Conservation (phyloP, 2,888 invertebrate species). For the Iphiclides podalirius region DNA sequence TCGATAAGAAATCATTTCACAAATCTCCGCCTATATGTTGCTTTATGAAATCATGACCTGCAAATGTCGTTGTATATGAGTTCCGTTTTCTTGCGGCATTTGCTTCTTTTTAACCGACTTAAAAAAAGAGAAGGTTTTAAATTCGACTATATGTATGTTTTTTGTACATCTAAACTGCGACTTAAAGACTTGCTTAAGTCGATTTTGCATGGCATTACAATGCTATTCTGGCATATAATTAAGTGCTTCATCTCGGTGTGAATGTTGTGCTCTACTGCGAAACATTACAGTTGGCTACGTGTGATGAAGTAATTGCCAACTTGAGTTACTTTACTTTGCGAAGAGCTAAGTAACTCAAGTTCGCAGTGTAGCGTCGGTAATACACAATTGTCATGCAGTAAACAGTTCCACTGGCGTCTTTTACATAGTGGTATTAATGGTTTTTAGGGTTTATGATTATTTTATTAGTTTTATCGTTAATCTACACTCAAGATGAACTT, state of each 20-base stretch:
- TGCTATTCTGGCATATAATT: slow-evolving; percentile 31
- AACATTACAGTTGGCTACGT: slow-evolving; percentile 38
- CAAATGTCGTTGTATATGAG: not conserved
- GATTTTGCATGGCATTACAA: slow-evolving; percentile 21
- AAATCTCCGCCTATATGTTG: not conserved
- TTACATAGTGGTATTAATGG: too few relatives aligned
- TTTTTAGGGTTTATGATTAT: too few relatives aligned
- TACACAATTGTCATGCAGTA: not conserved
- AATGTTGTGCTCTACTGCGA: slow-evolving; percentile 42
- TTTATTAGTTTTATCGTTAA: too few relatives aligned
- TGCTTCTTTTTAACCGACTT: too few relatives aligned
- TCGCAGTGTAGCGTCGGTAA: not conserved
- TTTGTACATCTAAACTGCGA: not conserved
- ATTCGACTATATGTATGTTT: too few relatives aligned
- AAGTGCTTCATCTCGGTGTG: slow-evolving; percentile 40
- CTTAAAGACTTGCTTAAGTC: not conserved
- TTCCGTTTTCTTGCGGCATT: not conserved
- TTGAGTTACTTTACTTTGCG: not conserved
- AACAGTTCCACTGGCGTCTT: not conserved
- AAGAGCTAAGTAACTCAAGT: slow-evolving; percentile 8
- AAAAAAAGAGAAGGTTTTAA: too few relatives aligned
- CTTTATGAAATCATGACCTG: not conserved
- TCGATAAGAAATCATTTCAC: not conserved
- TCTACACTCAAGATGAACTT: too few relatives aligned
- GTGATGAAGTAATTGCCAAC: slow-evolving; percentile 40